A percentile compares a stretch with the other conserved stretches of the same genome.
Evolutionary conservation across 2,113 vertebrate genomes (phyloP).

Genomic region (Myotis brandtii): DNA sequence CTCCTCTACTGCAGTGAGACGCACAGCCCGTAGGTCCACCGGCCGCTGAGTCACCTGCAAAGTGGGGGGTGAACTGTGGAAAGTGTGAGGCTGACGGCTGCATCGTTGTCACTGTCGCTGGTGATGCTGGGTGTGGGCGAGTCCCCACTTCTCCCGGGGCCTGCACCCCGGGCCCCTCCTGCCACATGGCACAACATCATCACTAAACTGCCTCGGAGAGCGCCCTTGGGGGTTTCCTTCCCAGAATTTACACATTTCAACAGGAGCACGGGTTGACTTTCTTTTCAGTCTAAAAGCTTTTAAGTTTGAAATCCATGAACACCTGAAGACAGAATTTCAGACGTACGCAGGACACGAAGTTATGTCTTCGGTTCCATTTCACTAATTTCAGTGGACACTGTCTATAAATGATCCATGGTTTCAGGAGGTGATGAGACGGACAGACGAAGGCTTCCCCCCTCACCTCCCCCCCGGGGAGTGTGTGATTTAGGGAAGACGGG

Average conservation of each 20-base stretch:
- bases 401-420: neutral
- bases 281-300: neutral
- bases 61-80: fast-evolving
- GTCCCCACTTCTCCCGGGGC: neutral
- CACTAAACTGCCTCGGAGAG: fast-evolving
- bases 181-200: fast-evolving
- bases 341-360: fast-evolving
- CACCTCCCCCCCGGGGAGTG: too few species aligned
- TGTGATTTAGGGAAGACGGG: neutral
- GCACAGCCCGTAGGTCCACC: fast-evolving
- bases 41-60: neutral
- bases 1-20: fast-evolving
- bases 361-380: neutral
- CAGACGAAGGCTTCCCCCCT: fast-evolving
- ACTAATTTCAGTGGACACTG: neutral
- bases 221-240: neutral
- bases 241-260: neutral
- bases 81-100: neutral
- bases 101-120: neutral
- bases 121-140: neutral
- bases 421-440: neutral
- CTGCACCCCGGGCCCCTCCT: neutral
- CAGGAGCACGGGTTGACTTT: neutral
- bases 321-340: neutral
- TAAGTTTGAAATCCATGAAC: neutral